Evolutionary conservation across 2,797 vertebrate species (phyloP).

Genomic region (Dicrostonyx torquatus): DNA sequence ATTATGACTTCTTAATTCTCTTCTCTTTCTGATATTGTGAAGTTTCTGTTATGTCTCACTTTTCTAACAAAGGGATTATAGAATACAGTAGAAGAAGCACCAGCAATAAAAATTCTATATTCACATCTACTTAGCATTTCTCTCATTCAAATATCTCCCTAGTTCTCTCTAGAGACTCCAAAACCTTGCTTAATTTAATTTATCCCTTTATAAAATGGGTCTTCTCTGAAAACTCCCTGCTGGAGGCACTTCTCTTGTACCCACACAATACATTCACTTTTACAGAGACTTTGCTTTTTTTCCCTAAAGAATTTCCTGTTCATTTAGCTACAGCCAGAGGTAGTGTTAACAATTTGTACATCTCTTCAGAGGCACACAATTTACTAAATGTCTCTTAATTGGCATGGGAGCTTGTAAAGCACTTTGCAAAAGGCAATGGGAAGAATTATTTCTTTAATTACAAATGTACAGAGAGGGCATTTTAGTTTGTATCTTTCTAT

Average conservation of each 20-base stretch:
- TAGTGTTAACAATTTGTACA: conserved; percentile 66
- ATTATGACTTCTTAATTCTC: not conserved
- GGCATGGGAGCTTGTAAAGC: conserved; percentile 19
- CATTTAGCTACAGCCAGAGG: conserved; percentile 68
- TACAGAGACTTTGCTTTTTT: conserved; percentile 26
- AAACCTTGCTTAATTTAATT: conserved; percentile 71
- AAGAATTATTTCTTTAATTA: conserved; percentile 54
- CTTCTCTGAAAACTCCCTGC: conserved; percentile 61
- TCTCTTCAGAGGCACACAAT: conserved; percentile 53
- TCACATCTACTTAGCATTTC: conserved; percentile 46
- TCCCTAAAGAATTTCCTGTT: conserved; percentile 58
- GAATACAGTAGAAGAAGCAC: not conserved
- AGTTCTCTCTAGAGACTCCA: conserved; percentile 34
- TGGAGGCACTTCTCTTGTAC: conserved; percentile 53
- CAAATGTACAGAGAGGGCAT: not conserved
- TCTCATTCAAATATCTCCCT: conserved; percentile 57
- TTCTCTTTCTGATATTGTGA: not conserved
- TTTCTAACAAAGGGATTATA: not conserved
- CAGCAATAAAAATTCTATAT: conserved; percentile 33
- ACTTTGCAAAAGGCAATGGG: not conserved
- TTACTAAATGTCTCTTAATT: conserved; percentile 70
- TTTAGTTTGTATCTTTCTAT: not conserved
- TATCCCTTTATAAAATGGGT: conserved; percentile 69
- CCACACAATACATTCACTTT: conserved; percentile 40
- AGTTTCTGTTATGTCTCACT: not conserved